These are phyloP conservation scores for Machaerirhynchus nigripectus DNA, from an alignment of 2,113 vertebrate species.

Conservation along the genomic window DNA sequence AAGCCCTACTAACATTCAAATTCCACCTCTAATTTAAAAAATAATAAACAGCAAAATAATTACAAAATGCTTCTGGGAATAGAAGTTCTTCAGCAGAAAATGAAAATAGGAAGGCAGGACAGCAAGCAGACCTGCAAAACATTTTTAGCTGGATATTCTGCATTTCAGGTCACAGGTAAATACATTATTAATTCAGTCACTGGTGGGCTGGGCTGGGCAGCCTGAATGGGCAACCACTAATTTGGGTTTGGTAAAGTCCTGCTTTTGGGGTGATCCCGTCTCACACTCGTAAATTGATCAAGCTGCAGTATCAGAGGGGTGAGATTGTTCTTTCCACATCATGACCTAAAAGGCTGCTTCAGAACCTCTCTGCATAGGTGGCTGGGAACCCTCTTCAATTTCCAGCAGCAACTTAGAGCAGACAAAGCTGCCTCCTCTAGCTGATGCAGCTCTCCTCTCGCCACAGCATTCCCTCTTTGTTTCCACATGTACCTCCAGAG, in stretches of 20 bases:
- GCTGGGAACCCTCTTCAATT: not conserved
- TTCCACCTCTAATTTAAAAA: not conserved
- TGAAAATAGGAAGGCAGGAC: not conserved
- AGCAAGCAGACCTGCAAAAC: not conserved
- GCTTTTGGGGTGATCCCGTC: not conserved
- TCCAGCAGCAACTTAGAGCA: not conserved
- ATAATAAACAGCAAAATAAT: not conserved
- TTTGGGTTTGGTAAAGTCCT: not conserved
- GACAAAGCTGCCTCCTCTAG: not conserved
- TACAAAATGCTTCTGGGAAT: not conserved
- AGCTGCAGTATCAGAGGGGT: not conserved
- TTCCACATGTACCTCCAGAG: not conserved
- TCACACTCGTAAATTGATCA: rapidly evolving
- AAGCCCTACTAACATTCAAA: not conserved
- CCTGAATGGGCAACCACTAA: not conserved
- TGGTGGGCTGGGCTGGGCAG: not conserved
- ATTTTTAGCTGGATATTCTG: not conserved
- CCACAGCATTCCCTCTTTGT: not conserved
- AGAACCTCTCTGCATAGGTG: not conserved
- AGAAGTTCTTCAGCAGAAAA: not conserved
- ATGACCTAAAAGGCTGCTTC: not conserved
- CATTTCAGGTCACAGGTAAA: not conserved
- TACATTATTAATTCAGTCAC: not conserved
- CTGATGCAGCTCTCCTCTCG: not conserved
- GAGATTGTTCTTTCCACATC: not conserved